These are phyloP conservation scores for Willowsia nigromaculata DNA, from an alignment of 2,888 invertebrate species.

Conservation along the genomic window DNA sequence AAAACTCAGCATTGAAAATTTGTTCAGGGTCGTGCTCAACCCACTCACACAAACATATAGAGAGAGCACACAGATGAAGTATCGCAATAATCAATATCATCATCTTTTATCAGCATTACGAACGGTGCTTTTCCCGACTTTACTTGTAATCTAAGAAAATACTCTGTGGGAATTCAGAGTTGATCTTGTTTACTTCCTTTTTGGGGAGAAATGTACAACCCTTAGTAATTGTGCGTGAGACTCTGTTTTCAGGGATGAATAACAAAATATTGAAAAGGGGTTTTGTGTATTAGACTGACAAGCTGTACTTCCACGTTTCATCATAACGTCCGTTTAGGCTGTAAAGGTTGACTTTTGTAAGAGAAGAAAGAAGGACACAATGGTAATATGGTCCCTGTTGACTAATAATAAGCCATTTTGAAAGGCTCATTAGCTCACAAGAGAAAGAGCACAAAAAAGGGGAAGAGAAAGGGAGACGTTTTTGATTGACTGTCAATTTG, in stretches of 20 bases:
- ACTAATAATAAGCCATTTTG: slow-evolving; percentile 58
- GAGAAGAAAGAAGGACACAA: slow-evolving; percentile 15
- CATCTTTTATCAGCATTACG: neutral
- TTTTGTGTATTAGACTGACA: neutral
- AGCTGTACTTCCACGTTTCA: neutral
- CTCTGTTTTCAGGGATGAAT: neutral
- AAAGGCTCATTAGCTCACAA: slow-evolving; percentile 68
- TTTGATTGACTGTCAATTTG: slow-evolving; percentile 72
- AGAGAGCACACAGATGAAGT: neutral
- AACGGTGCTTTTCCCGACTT: slow-evolving; percentile 12
- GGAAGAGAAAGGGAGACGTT: slow-evolving; percentile 31
- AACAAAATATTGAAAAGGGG: neutral
- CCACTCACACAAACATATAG: neutral
- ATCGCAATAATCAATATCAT: slow-evolving; percentile 2
- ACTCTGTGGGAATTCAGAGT: neutral
- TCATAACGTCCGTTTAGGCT: neutral
- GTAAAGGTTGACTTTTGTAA: neutral
- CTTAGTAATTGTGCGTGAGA: neutral
- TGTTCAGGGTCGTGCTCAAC: slow-evolving; percentile 48
- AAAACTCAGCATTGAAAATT: slow-evolving; percentile 54
- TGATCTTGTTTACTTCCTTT: neutral
- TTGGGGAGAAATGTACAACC: neutral
- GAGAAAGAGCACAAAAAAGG: slow-evolving; percentile 54
- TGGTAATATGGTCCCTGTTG: slow-evolving; percentile 18
- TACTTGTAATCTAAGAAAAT: neutral